Base-by-base conservation (phyloP, 2,113 vertebrate genomes). In the Erythrocercus mccallii region DNA sequence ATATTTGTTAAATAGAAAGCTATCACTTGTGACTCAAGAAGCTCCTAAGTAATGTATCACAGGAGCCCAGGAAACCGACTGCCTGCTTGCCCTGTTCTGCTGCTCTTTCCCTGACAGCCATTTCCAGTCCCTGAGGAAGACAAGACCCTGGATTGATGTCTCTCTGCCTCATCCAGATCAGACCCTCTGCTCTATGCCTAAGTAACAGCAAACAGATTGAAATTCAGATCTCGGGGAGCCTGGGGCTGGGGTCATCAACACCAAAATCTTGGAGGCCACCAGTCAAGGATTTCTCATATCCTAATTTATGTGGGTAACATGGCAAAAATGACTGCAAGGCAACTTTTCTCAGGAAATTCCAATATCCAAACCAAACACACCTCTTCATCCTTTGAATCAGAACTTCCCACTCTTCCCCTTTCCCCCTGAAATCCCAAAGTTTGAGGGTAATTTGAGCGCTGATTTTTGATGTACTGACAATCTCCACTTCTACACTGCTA, bases 1-100 rank as follows among this genome's bases (percentile, higher is more conserved):
- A 50, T 96, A 88, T 81, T 77, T 83, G 83, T 92, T 94, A 94
- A 95, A 88, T 15, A 83, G 60, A 90, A 81, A 86, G 71, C 69
- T 78, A 88, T n/a, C 8, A 11, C 71, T 94, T 92, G 53, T 33
- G 76, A 86, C 76, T 88, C 35, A 54, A 90, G 91, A 74, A 88
- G 38, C 76, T 88, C 91, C 88, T 51, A 19, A 81, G 82, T 44
- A 65, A 86, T 4, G 8, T 65, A 85, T 6, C 57, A 50, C n/a
- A 83, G 68, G 23, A 88, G 53, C 76, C 56, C 86, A 86, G 60
- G 64, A 92, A 88, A 86, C 25, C 1, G 2, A 9, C 44, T 68
- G 40, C 60, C 81, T 69, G 62, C 79, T 11, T 31, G 74, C n/a
- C 72, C 82, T 28, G 15, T 20, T 78, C 51, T 9, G 16, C 35